A percentile compares a stretch with the other conserved stretches of the same genome.
Evolutionary conservation across 2,888 invertebrate species (phyloP).

Genomic region (Allygus modestus): DNA sequence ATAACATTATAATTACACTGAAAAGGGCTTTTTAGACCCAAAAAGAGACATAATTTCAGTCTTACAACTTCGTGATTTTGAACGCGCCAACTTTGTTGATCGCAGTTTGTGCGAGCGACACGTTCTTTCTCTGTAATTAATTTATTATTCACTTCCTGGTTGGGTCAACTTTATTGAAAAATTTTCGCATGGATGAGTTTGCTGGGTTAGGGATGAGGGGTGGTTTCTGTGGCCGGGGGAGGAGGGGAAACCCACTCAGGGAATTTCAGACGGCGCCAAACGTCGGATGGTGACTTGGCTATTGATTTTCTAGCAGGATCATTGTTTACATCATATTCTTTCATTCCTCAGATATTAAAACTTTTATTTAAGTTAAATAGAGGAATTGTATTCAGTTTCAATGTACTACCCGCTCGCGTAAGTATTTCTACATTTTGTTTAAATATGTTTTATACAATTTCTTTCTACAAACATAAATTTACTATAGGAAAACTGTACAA

Average conservation of each 20-base stretch:
- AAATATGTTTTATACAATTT: no score
- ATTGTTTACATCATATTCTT: background rate
- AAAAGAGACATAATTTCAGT: background rate
- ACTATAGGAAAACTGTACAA: no score
- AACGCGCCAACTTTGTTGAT: conserved; percentile 2
- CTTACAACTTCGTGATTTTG: background rate
- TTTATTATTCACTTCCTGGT: conserved; percentile 1
- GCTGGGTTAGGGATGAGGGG: background rate
- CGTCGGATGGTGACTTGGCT: background rate
- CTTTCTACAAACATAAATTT: no score
- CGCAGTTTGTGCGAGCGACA: background rate
- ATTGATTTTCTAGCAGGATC: background rate
- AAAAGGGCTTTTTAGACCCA: no score
- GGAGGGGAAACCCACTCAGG: background rate
- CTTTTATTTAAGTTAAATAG: no score
- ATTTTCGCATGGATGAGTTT: background rate
- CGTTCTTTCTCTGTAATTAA: background rate
- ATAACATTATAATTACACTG: no score
- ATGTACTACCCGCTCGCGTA: no score
- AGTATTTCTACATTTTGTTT: no score
- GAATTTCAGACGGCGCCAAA: conserved; percentile 29
- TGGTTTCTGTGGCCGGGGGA: no score
- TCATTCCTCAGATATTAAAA: background rate
- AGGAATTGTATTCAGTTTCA: no score
- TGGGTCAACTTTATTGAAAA: background rate